phyloP scores from a whole-genome alignment of 2,113 vertebrate genomes.

The Colius striatus region DNA sequence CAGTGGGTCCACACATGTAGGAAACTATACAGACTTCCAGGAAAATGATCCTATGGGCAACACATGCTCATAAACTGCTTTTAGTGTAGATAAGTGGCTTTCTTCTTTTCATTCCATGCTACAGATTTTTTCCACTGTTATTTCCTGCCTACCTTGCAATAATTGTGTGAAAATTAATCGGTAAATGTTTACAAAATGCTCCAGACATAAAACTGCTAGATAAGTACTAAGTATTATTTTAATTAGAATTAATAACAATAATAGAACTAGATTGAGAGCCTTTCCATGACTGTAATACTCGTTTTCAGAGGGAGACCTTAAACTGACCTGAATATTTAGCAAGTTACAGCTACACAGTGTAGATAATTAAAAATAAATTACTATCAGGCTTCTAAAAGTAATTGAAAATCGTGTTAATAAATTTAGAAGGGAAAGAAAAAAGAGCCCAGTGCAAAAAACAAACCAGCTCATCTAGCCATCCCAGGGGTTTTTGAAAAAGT shows the following conservation, averaged over 20 bases:
- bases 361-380: conserved; percentile 69
- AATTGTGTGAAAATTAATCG: conserved; percentile 8
- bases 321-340: conserved; percentile 60
- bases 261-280: conserved; percentile 25
- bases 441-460: neutral
- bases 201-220: conserved; percentile 26
- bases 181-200: conserved; percentile 54
- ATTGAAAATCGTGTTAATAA: conserved; percentile 62
- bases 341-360: conserved; percentile 41
- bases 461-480: neutral
- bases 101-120: neutral
- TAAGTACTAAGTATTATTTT: conserved; percentile 37
- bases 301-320: conserved; percentile 43
- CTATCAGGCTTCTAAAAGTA: conserved; percentile 46
- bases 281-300: neutral
- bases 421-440: conserved; percentile 28
- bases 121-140: neutral
- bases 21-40: neutral
- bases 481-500: neutral
- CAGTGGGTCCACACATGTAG: neutral
- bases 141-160: conserved; percentile 7
- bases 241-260: conserved; percentile 47
- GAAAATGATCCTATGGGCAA: neutral
- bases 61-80: neutral
- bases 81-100: neutral